These are phyloP conservation scores for Australoheros scitulus DNA, from an alignment of 2,113 vertebrate genomes.

Conservation along the genomic window DNA sequence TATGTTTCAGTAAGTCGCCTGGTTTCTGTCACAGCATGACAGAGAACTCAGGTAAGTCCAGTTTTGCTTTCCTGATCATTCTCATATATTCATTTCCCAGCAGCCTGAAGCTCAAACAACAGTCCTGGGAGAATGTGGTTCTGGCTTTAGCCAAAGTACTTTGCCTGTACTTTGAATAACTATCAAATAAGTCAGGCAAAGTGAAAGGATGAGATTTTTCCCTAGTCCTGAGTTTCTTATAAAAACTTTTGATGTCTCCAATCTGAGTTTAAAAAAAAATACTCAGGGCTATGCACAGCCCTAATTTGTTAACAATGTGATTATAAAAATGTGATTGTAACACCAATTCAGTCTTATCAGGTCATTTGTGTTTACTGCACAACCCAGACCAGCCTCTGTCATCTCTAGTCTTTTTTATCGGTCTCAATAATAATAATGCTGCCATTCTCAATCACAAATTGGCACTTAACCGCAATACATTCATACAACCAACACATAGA, in stretches of 20 bases:
- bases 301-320: too few relatives aligned
- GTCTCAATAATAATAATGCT: neutral
- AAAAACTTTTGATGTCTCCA: neutral
- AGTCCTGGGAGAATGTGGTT: neutral
- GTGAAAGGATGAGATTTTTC: neutral
- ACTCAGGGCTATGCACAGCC: too few relatives aligned
- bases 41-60: slow-evolving; percentile 3
- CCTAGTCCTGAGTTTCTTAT: neutral
- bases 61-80: slow-evolving; percentile 24
- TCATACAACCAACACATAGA: neutral
- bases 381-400: neutral
- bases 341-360: neutral
- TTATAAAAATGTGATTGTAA: neutral
- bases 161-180: slow-evolving; percentile 6
- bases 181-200: slow-evolving; percentile 14
- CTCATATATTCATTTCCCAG: slow-evolving; percentile 15
- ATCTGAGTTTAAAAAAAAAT: neutral
- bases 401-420: neutral
- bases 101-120: neutral
- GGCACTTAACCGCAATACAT: neutral
- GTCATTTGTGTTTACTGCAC: neutral
- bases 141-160: neutral
- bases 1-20: neutral
- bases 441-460: neutral
- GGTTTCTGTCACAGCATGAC: neutral